Evolutionary conservation across 1,140 invertebrate genomes (phyloP), one percentile per base, ranked within the genome.

Genomic region (Episyrphus balteatus): DNA sequence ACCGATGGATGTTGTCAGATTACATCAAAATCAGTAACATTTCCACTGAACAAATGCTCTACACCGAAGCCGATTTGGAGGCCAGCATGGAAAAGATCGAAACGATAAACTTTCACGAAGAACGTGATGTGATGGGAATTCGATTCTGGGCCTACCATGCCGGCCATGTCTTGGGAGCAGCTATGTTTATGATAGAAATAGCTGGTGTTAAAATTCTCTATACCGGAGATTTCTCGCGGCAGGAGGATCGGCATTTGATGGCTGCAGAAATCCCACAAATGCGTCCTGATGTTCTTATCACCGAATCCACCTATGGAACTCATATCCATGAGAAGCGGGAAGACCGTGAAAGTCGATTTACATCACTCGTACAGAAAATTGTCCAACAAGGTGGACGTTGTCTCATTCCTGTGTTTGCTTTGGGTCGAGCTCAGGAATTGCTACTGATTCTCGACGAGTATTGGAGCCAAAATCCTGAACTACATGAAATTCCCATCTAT

Each of bases 111-210:
- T 98, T 98, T 61, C 95, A 98, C 56, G 93, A 98, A 73, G 92
- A 99, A 70, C 95, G 94, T 59, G 96, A 99, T 62, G 86, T 98
- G 1, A 86, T 91, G 58, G 97, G 97, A 6, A 85, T 98, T 0
- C 85, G 90, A 57, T 97, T 99, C 70, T 98, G 95, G 89, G 93
- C 93, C 1, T 99, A 99, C 68, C 95, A 97, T 70, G 97, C 93
- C 2, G 97, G 97, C 0, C 97, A 99, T 71, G 97, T 99, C 0
- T 71, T 99, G 1, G 97, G 97, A 0, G 97, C 97, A 8, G 95
- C 95, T 21, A 99, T 99, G 96, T 99, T 99, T 64, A 98, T 99
- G 92, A 94, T 99, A 47, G 96, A 99, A 78, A 99, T 99, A 52
- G 96, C 95, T 44, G 96, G 93, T 21, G 89, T 96, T 13, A 92